phyloP scores from a whole-genome alignment of 2,113 vertebrate species.

The Eudorcas thomsonii region DNA sequence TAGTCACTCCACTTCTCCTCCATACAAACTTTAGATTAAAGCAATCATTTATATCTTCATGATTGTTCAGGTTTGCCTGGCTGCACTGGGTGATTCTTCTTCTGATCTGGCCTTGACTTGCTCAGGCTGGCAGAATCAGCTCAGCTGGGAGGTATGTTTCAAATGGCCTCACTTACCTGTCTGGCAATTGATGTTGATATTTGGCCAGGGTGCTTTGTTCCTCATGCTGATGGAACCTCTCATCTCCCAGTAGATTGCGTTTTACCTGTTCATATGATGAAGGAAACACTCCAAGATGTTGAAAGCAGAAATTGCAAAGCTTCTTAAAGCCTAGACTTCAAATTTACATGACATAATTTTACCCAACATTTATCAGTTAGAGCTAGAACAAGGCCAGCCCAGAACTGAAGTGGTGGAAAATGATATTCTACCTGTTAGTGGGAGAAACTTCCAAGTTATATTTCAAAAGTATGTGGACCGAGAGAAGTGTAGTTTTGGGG shows the following conservation, averaged over 20 bases:
- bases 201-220: not conserved
- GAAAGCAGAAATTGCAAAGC: not conserved
- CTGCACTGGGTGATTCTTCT: not conserved
- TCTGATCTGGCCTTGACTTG: not conserved
- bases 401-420: not conserved
- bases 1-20: not conserved
- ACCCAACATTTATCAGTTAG: not conserved
- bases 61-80: not conserved
- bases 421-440: not conserved
- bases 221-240: not conserved
- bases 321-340: not conserved
- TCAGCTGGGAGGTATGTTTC: not conserved
- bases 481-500: not conserved
- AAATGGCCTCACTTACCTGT: not conserved
- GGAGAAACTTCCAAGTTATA: not conserved
- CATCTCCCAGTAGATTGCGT: not conserved
- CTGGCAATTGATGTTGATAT: not conserved
- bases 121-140: not conserved
- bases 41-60: not conserved
- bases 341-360: not conserved
- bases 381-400: not conserved
- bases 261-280: not conserved
- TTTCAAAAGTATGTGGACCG: not conserved
- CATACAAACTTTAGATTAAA: not conserved
- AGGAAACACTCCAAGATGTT: not conserved